Evolutionary conservation across 2,797 vertebrate species (phyloP), one percentile per base, ranked within the genome.

Genomic region (Falco columbarius): DNA sequence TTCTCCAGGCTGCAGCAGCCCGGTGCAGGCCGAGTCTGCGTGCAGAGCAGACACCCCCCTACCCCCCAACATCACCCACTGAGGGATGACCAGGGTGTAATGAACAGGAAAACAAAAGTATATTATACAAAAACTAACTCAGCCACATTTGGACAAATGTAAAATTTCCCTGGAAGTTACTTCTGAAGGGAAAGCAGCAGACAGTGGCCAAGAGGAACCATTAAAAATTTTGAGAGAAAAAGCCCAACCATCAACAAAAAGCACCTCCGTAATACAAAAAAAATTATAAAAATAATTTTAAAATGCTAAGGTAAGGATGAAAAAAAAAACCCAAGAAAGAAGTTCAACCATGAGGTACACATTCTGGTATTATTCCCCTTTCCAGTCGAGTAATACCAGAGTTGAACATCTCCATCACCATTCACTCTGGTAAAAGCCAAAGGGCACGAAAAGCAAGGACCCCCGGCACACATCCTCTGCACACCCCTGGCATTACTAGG

Each of bases 101-200:
- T 0, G 2, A 56, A 55, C 46, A 66, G 47, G n/a, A 63, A 76
- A 82, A 63, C 22, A 46, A 38, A 76, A 47, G 40, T 1, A 1
- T 18, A 7, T 84, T 15, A 15, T 9, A 42, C 20, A 20, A 49
- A 72, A 68, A 44, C 13, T 12, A 65, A 86, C 6, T 4, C 83
- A 81, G 58, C 2, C 49, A 74, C 40, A 59, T 62, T 11, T 44
- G 40, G 63, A 61, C 54, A 32, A 30, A 47, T 18, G 19, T 20
- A 47, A 66, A 44, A 46, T 46, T 62, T 62, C 65, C 23, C 84
- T 58, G 42, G 9, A 32, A 65, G 38, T 52, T 32, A 24, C 18
- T 76, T 30, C 20, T 55, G 84, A 66, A 91, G 55, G 71, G 36
- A 91, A 80, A 82, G 86, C 26, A n/a, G 46, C 52, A 49, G 23